phyloP scores from a whole-genome alignment of 1,140 invertebrate species.

The Sitobion miscanthi region DNA sequence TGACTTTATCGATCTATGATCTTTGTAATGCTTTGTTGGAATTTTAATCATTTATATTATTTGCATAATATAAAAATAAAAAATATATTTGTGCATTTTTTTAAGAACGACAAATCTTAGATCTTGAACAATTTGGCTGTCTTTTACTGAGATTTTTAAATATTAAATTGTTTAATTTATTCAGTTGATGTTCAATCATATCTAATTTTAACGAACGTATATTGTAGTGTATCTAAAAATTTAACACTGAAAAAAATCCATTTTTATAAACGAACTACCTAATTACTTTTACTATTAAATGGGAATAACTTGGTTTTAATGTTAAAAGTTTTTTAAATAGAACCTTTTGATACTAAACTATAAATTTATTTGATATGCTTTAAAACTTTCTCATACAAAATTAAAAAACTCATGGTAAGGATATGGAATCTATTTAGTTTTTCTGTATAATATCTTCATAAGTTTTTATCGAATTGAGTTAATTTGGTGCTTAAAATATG shows the following conservation, averaged over 20 bases:
- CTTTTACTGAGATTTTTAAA: background rate
- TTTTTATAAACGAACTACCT: background rate
- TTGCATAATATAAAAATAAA: no score
- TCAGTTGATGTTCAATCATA: background rate
- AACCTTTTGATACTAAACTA: background rate
- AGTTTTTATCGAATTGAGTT: background rate
- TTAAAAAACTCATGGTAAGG: background rate
- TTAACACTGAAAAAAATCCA: background rate
- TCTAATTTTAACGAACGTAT: background rate
- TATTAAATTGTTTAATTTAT: background rate
- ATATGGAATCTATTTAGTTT: constrained; percentile 3
- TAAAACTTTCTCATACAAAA: background rate
- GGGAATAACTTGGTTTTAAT: background rate
- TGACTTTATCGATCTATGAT: background rate
- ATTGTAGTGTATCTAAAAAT: background rate
- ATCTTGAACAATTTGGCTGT: background rate
- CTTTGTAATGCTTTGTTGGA: background rate
- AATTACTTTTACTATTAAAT: background rate
- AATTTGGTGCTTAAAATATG: constrained; percentile 7
- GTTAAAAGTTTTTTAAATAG: background rate
- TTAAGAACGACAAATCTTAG: background rate
- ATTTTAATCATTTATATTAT: background rate
- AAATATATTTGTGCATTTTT: background rate
- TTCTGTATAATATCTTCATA: background rate
- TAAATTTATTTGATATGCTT: background rate